Evolutionary conservation across 1,140 invertebrate genomes (phyloP), one percentile per base, ranked within the genome.

Genomic region (Ruditapes philippinarum): DNA sequence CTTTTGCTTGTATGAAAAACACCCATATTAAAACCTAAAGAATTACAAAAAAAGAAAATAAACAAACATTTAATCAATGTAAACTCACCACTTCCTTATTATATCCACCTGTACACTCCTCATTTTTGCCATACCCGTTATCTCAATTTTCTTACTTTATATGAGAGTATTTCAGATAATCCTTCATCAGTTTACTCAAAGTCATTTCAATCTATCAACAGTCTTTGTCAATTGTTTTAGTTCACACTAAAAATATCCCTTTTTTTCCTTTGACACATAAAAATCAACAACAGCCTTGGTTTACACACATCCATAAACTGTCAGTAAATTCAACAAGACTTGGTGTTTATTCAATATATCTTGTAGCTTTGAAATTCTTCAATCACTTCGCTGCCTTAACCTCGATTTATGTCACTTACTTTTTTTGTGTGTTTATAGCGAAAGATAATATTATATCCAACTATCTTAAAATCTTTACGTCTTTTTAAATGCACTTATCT

Each of bases 41-140:
- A n/a, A n/a, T n/a, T n/a, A n/a, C n/a, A n/a, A n/a, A n/a, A n/a
- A n/a, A n/a, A n/a, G n/a, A n/a, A n/a, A 45, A 45, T 45, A 45
- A 45, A 7, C 42, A 5, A 45, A 45, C 14, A 45, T 45, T 45
- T 45, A 45, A 7, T 45, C 14, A n/a, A n/a, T 45, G 14, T 45
- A 45, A 17, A 86, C 84, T 86, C 54, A 86, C 84, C 70, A 74
- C 17, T 86, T 86, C 51, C 84, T n/a, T 49, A 86, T 78, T 28
- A 86, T 78, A 49, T 86, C 84, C 12, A 86, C 84, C 28, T 86
- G 84, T 31, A 86, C 84, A 28, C 54, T 86, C 51, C 84, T 76
- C 84, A 86, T 86, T 78, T 86, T 86, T 7, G 73, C 70, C 79
- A 81, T 81, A 62, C 4, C 51, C 65, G 0, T 38, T 28, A n/a